These are phyloP conservation scores for Steinernema khuongi DNA, from an alignment of 1,140 invertebrate genomes.

Conservation along the genomic window DNA sequence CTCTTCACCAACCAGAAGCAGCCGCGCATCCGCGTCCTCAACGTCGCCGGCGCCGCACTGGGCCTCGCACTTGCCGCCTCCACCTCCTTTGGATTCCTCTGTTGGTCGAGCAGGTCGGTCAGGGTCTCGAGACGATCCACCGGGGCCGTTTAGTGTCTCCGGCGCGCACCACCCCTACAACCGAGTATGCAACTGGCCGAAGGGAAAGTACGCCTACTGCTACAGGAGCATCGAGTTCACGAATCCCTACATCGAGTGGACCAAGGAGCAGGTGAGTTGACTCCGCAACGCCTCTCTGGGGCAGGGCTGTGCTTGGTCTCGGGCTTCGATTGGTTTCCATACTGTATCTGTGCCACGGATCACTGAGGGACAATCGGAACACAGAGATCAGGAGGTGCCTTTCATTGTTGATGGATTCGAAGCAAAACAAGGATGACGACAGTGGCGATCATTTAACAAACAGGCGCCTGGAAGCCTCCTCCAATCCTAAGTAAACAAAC, in stretches of 20 bases:
- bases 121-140: not conserved
- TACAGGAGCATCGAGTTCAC: slow-evolving; percentile 9
- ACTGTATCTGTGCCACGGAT: no score
- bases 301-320: no score
- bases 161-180: not conserved
- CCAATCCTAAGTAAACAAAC: no score
- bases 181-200: not conserved
- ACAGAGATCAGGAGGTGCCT: no score
- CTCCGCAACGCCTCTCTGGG: not conserved
- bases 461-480: no score
- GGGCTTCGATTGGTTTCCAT: no score
- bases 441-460: no score
- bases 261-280: not conserved
- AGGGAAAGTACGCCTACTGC: not conserved
- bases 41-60: not conserved
- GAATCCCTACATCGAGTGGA: slow-evolving; percentile 10
- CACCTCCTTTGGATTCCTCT: not conserved
- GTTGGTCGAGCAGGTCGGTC: slow-evolving; percentile 4
- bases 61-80: not conserved
- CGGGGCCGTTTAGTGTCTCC: not conserved
- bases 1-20: not conserved
- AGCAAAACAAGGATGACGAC: no score
- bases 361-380: no score
- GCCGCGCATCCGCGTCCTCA: not conserved
- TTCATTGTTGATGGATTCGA: no score